Percentiles rank a stretch among this genome's conserved stretches.
Conservation (phyloP, 1,140 invertebrate genomes). For the Ips typographus region DNA sequence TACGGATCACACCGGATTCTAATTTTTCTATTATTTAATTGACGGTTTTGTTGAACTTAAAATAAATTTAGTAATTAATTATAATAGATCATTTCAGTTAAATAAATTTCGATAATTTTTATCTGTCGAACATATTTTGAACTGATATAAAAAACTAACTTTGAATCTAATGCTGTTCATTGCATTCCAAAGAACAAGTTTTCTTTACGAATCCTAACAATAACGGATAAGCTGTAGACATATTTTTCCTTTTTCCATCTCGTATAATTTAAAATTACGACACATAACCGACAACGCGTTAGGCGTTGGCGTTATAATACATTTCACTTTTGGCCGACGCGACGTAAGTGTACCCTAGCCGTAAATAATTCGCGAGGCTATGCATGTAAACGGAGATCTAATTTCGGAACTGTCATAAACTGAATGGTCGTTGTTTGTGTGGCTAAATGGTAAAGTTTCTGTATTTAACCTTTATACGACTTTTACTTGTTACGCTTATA, state of each 20-base stretch:
- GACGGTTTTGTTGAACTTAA: too few species aligned
- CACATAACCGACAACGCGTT: conserved; percentile 12
- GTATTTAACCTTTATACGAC: conserved; percentile 32
- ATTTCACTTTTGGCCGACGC: conserved; percentile 32
- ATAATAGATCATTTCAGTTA: too few species aligned
- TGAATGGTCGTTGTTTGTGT: conserved; percentile 36
- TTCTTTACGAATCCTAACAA: too few species aligned
- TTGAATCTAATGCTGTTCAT: too few species aligned
- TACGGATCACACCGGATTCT: conserved; percentile 23
- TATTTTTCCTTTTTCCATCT: neutral
- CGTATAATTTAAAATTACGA: conserved; percentile 1
- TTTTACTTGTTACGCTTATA: conserved; percentile 27
- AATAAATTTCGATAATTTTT: too few species aligned
- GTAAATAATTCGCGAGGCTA: conserved; percentile 32
- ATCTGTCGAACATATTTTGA: too few species aligned
- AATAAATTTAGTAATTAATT: too few species aligned
- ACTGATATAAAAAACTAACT: too few species aligned
- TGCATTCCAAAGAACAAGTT: too few species aligned
- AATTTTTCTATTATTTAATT: too few species aligned
- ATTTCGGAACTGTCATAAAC: conserved; percentile 37
- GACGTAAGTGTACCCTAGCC: conserved; percentile 26
- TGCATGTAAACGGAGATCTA: conserved; percentile 36
- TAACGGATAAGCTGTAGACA: neutral
- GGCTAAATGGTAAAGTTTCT: conserved; percentile 32
- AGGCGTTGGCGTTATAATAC: conserved; percentile 29